Conservation (phyloP, 2,888 invertebrate genomes). For the Chouioia cunea region DNA sequence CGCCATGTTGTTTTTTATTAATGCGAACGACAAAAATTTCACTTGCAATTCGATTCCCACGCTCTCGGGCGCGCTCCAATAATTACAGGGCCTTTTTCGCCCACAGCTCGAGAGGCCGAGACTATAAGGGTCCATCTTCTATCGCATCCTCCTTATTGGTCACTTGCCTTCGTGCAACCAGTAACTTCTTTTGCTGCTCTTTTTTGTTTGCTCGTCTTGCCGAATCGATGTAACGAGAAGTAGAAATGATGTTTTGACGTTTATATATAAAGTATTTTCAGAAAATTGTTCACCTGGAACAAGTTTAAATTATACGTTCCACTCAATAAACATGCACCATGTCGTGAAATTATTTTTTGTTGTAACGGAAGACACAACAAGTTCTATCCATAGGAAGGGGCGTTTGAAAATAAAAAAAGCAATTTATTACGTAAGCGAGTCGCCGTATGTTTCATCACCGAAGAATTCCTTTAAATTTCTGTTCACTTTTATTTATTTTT, state of each 20-base stretch:
- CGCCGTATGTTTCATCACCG: conserved; percentile 7
- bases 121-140: conserved; percentile 34
- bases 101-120: conserved; percentile 37
- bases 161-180: conserved; percentile 10
- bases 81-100: conserved; percentile 58
- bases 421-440: conserved; percentile 38
- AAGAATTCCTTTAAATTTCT: background rate
- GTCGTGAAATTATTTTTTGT: conserved; percentile 3
- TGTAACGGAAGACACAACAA: conserved; percentile 18
- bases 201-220: conserved; percentile 26
- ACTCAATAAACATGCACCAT: no score
- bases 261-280: no score
- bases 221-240: no score
- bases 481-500: conserved; percentile 6
- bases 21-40: conserved; percentile 56
- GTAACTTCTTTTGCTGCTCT: conserved; percentile 13
- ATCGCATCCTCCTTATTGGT: conserved; percentile 39
- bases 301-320: no score
- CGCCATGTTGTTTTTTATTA: background rate
- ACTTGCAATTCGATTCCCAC: conserved; percentile 67
- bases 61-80: conserved; percentile 56
- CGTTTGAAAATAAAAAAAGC: conserved; percentile 22
- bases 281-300: no score
- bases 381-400: conserved; percentile 27
- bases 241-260: no score